Evolutionary conservation across 2,113 vertebrate genomes (phyloP).

Genomic region (Actenoides lindsayi): DNA sequence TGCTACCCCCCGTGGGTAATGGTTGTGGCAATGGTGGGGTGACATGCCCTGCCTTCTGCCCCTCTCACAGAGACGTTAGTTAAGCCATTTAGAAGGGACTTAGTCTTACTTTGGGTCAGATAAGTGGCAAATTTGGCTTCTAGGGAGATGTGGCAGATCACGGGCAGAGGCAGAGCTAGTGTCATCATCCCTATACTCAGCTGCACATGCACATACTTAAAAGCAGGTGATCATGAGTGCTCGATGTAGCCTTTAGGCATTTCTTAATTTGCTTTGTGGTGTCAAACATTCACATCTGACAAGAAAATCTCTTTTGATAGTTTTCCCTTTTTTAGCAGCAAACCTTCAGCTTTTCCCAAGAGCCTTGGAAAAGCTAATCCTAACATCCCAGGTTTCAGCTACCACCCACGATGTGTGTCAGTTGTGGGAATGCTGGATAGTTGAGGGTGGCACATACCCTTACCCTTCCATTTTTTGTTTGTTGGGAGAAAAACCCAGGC

Average conservation of each 20-base stretch:
- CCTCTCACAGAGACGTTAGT: rapidly evolving
- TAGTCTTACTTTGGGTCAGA: background rate
- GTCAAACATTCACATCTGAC: background rate
- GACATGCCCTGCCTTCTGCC: background rate
- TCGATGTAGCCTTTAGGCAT: rapidly evolving
- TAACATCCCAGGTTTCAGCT: background rate
- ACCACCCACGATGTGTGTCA: rapidly evolving
- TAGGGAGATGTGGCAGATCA: background rate
- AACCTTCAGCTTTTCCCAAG: background rate
- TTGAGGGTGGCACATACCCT: background rate
- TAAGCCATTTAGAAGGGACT: background rate
- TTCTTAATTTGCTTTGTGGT: background rate
- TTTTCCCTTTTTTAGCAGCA: background rate
- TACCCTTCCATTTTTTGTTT: background rate
- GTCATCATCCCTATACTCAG: background rate
- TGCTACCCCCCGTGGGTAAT: background rate
- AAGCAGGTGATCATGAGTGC: background rate
- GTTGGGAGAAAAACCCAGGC: background rate
- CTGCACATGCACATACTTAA: background rate
- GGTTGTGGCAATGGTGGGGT: background rate
- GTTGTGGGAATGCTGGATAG: background rate
- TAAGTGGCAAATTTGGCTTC: background rate
- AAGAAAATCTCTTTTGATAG: background rate
- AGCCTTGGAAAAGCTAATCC: background rate
- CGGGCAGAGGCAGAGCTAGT: background rate